phyloP scores from a whole-genome alignment of 2,888 invertebrate species.

The Tetrapedia diversipes region DNA sequence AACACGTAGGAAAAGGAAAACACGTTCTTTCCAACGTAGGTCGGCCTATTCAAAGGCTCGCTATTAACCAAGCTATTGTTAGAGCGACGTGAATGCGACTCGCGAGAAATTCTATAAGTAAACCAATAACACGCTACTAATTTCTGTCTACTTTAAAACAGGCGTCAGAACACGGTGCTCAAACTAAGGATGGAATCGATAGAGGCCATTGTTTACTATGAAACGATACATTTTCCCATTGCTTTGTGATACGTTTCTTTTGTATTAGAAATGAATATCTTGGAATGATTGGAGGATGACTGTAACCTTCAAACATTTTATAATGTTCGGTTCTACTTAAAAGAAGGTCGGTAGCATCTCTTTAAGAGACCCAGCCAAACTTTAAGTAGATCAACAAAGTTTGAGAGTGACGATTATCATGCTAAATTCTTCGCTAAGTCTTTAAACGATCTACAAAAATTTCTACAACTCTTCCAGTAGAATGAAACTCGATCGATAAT shows the following conservation, averaged over 20 bases:
- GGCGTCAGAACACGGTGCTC: background rate
- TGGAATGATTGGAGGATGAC: background rate
- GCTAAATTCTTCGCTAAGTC: background rate
- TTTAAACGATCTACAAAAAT: background rate
- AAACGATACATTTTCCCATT: background rate
- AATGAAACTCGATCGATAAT: too few species aligned
- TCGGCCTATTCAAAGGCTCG: constrained; percentile 33
- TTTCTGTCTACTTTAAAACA: background rate
- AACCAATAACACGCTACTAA: constrained; percentile 47
- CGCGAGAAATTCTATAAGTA: constrained; percentile 21
- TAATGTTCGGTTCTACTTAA: background rate
- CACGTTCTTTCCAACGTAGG: constrained; percentile 4
- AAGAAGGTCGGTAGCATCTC: background rate
- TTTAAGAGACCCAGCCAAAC: background rate
- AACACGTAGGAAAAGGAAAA: background rate
- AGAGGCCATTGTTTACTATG: background rate
- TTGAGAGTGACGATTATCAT: background rate
- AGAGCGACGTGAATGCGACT: constrained; percentile 15
- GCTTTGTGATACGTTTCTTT: background rate
- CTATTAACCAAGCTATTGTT: constrained; percentile 49
- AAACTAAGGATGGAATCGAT: background rate
- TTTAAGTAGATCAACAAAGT: background rate
- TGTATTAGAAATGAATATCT: background rate
- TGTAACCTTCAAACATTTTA: background rate
- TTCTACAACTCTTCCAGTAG: too few species aligned